Base-by-base conservation (phyloP, 2,888 invertebrate species). In the Hydrotaea cyrtoneurina region DNA sequence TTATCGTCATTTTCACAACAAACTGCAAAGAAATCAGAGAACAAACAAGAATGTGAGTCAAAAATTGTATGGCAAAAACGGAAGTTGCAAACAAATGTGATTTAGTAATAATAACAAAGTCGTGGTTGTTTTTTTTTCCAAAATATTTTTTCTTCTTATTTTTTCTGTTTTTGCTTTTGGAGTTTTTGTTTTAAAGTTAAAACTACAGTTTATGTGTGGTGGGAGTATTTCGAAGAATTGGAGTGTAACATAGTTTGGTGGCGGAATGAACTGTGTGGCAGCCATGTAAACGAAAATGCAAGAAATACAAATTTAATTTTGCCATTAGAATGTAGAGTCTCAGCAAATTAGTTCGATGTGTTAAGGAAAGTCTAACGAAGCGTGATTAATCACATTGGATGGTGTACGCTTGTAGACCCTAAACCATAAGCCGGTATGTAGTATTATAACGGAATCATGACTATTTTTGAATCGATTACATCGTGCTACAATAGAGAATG, bases 1-100 rank as follows among this genome's bases (percentile, higher is more conserved):
- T 92, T 85, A 89, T 88, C 88, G 91, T 89, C 91, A 92, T 91
- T 89, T 88, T 90, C 89, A 88, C 7, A 59, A 59, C 19, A 88
- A 90, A 78, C 39, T 21, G 78, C 59, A 72, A 64, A 50, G 26
- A 21, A 79, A 53, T 23, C 43, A 43, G 55, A n/a, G 21, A 57
- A 50, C 71, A 62, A 50, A 76, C 26, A 62, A 23, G 1, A 50
- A 57, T 10, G 1, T 7, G 43, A 23, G 15, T 15, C 36, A n/a
- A 43, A n/a, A n/a, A n/a, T n/a, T n/a, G n/a, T n/a, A n/a, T n/a
- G n/a, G 31, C 31, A 7, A 75, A 80, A 69, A 81, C n/a, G n/a
- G 50, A 74, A 82, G 72, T 8, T 73, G 46, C 0, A 46, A 76
- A 81, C 72, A 78, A 73, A 66, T 79, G 76, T 82, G 73, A 79